Base-by-base conservation (phyloP, 2,797 vertebrate species). In the Muraenolepis orangiensis region DNA sequence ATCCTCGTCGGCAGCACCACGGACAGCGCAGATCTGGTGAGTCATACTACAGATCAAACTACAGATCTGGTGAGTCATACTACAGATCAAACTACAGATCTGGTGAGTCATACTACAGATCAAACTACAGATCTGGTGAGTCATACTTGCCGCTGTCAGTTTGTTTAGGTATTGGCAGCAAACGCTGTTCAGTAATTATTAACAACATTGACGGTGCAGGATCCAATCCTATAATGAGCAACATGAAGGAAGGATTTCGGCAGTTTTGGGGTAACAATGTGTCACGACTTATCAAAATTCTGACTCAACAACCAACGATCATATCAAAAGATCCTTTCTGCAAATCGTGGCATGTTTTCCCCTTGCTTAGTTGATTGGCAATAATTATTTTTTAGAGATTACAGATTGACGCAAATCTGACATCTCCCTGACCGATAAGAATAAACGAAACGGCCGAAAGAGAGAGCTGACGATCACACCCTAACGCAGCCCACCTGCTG, bases 101-200 rank as follows among this genome's bases (percentile, higher is more conserved):
- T n/a, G n/a, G n/a, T n/a, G n/a, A n/a, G n/a, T n/a, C n/a, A n/a
- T n/a, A n/a, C n/a, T n/a, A n/a, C n/a, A n/a, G n/a, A n/a, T n/a
- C n/a, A n/a, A n/a, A n/a, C n/a, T n/a, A n/a, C n/a, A n/a, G n/a
- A n/a, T n/a, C n/a, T n/a, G n/a, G n/a, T n/a, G 91, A 90, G 86
- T 91, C 90, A 91, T 81, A 75, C 84, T 82, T 13, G 81, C 76
- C 84, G 82, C 85, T 85, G 82, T 84, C 20, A 73, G n/a, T n/a
- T n/a, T n/a, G n/a, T n/a, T n/a, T n/a, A n/a, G n/a, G n/a, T n/a
- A n/a, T n/a, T n/a, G n/a, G n/a, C n/a, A n/a, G n/a, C n/a, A n/a
- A n/a, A n/a, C n/a, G n/a, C n/a, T n/a, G n/a, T n/a, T n/a, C n/a
- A n/a, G 76, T 87, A 82, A 91, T 92, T 88, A 89, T 90, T 87